Percentiles rank a stretch among this genome's conserved stretches.
These are phyloP conservation scores for Hydrotaea diabolus DNA, from an alignment of 2,888 invertebrate species.

Conservation along the genomic window DNA sequence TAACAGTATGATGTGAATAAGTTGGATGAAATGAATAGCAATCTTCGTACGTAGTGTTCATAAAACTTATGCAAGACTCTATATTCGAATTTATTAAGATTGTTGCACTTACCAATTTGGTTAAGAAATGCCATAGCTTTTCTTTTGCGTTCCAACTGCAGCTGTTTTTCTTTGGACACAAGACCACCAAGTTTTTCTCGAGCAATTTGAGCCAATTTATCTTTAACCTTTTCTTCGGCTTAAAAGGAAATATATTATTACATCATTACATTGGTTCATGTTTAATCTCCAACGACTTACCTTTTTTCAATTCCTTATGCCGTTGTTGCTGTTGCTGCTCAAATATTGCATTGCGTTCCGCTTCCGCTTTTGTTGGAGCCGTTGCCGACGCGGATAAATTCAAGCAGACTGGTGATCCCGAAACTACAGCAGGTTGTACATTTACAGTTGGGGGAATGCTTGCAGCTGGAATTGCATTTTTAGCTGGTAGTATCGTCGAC, in stretches of 20 bases:
- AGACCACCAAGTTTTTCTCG: conserved; percentile 83
- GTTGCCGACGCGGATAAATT: conserved; percentile 34
- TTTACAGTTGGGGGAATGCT: not conserved
- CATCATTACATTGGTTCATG: not conserved
- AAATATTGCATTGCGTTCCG: conserved; percentile 69
- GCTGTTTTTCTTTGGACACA: conserved; percentile 82
- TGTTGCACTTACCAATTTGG: conserved; percentile 73
- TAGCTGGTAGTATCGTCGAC: conserved; percentile 38
- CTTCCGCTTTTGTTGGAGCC: conserved; percentile 63
- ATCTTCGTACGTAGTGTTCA: too few species aligned
- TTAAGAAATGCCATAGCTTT: conserved; percentile 91
- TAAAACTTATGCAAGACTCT: too few species aligned
- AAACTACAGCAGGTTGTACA: not conserved
- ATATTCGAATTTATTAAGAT: too few species aligned
- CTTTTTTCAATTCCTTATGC: conserved; percentile 74
- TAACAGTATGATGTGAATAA: too few species aligned
- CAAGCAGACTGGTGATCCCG: not conserved
- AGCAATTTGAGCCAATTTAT: conserved; percentile 83
- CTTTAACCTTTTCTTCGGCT: conserved; percentile 84
- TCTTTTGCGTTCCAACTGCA: conserved; percentile 88
- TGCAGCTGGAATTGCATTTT: conserved; percentile 51
- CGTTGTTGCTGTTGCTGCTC: conserved; percentile 70
- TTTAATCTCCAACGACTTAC: conserved; percentile 44
- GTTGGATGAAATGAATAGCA: too few species aligned
- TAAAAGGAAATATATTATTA: conserved; percentile 35